Evolutionary conservation across 2,113 vertebrate species (phyloP), one percentile per base, ranked within the genome.

Genomic region (Centropristis striata): DNA sequence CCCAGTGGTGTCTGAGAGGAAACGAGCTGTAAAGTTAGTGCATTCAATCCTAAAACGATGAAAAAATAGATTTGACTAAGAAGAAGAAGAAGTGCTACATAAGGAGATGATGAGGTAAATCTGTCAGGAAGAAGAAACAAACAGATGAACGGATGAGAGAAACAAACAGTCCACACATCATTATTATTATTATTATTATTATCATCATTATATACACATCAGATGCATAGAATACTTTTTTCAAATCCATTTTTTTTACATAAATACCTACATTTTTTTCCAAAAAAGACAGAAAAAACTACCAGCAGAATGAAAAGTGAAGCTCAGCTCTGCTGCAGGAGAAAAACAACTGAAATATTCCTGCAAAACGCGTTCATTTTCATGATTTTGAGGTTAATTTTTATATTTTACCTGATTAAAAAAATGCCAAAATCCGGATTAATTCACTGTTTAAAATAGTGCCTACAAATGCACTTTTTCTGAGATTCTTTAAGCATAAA

Each of bases 141-240:
- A 86, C 75, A 53, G 69, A 74, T 63, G 78, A 76, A 75, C 55
- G 28, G 76, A 78, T 75, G 44, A 84, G 39, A 71, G 16, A 71
- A 80, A 74, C 71, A 74, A 72, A 88, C 85, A 78, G 46, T 72
- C 66, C 83, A 86, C 78, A 78, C 76, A 9, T 63, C 23, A 21
- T 71, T 47, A 77, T 57, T 57, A 44, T 63, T 16, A 42, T 42
- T 25, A 44, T 18, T 27, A 16, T 78, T 61, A 73, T 69, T 42
- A 78, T 81, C 0, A 14, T 75, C 23, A 28, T 32, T 81, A 88
- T 90, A 8, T 86, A 90, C 80, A 92, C 79, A n/a, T 73, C 79
- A 78, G 84, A 88, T 94, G 93, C 92, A 94, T 94, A 94, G 93
- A 94, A 90, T 92, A 91, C 75, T 89, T 91, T 78, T 73, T 47